A percentile compares a stretch with the other conserved stretches of the same genome.
Evolutionary conservation across 1,140 invertebrate species (phyloP).

Genomic region (Drosophila subobscura): DNA sequence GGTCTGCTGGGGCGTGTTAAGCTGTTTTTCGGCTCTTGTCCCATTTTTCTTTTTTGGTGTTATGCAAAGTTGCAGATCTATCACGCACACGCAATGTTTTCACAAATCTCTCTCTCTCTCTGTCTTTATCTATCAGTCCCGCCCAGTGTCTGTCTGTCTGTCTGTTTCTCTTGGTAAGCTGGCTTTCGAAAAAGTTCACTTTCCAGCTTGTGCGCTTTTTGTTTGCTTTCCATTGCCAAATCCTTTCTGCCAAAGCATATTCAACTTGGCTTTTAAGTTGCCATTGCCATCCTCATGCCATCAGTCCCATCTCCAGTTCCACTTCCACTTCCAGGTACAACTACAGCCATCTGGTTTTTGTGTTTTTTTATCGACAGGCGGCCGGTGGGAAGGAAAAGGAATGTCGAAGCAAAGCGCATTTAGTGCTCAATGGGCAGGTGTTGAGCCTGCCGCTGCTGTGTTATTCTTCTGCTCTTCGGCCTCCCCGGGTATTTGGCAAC

Average conservation of each 20-base stretch:
- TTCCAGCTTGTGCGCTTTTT: conserved; percentile 58
- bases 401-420: conserved; percentile 66
- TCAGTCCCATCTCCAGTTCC: neutral
- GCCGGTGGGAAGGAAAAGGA: conserved; percentile 39
- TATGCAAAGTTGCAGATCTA: conserved; percentile 42
- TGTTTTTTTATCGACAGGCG: conserved; percentile 58
- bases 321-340: no score
- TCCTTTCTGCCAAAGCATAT: conserved; percentile 68
- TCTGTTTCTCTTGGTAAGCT: conserved; percentile 46
- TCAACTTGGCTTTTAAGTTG: conserved; percentile 72
- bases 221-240: conserved; percentile 77
- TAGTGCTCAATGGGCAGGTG: conserved; percentile 66
- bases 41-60: neutral
- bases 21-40: conserved; percentile 13
- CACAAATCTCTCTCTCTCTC: conserved; percentile 13
- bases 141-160: conserved; percentile 3
- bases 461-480: conserved; percentile 43
- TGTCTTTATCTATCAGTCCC: no score
- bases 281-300: conserved; percentile 3
- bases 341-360: conserved; percentile 15
- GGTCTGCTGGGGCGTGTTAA: conserved; percentile 18
- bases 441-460: conserved; percentile 61
- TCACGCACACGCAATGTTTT: conserved; percentile 71
- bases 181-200: conserved; percentile 67
- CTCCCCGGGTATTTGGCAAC: conserved; percentile 4